Evolutionary conservation across 2,888 invertebrate genomes (phyloP).

Genomic region (Drosophila ochracea): DNA sequence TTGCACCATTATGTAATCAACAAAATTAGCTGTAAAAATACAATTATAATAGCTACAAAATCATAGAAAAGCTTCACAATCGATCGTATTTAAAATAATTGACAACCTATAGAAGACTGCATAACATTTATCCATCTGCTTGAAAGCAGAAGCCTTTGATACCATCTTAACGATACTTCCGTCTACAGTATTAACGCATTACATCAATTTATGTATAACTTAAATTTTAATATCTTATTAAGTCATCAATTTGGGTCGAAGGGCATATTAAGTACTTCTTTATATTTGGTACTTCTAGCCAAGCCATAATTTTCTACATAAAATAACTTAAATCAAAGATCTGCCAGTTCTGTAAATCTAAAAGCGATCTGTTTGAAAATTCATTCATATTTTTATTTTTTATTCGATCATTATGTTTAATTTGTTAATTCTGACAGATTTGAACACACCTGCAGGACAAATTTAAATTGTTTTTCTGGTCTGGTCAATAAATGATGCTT

Average conservation of each 20-base stretch:
- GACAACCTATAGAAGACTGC: background rate
- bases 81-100: background rate
- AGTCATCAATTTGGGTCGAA: background rate
- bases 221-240: background rate
- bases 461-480: background rate
- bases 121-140: background rate
- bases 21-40: background rate
- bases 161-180: background rate
- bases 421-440: background rate
- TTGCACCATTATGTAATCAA: conserved; percentile 16
- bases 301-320: background rate
- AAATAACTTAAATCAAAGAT: background rate
- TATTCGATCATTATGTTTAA: background rate
- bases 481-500: background rate
- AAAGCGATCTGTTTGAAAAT: background rate
- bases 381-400: background rate
- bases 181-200: background rate
- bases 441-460: background rate
- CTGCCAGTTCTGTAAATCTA: background rate
- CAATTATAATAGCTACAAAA: background rate
- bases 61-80: background rate
- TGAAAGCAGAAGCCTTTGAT: background rate
- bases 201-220: background rate
- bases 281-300: background rate
- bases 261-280: background rate